Percentiles rank a stretch among this genome's conserved stretches.
Conservation (phyloP, 2,113 vertebrate genomes). For the Terrapene triunguis region DNA sequence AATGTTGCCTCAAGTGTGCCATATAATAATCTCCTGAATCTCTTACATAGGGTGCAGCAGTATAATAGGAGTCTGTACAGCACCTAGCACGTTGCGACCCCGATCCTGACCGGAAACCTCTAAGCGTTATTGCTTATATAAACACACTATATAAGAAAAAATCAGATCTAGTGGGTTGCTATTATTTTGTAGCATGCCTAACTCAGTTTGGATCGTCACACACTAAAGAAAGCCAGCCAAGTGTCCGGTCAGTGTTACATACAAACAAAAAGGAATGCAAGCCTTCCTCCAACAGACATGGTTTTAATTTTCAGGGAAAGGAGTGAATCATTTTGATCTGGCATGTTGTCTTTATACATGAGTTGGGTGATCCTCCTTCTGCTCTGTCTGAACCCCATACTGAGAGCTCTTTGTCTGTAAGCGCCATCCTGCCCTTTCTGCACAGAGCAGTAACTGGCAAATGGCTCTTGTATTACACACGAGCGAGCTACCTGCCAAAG, state of each 20-base stretch:
- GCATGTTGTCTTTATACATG: slow-evolving; percentile 11
- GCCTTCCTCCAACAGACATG: neutral
- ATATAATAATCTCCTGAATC: neutral
- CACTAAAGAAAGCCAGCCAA: neutral
- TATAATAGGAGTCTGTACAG: neutral
- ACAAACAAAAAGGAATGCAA: slow-evolving; percentile 52
- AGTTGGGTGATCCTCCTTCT: neutral
- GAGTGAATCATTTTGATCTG: slow-evolving; percentile 41
- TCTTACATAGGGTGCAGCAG: neutral
- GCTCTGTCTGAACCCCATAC: slow-evolving; percentile 5
- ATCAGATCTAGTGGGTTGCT: slow-evolving; percentile 19
- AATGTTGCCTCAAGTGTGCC: neutral
- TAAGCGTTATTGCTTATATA: neutral
- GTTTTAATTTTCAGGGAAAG: slow-evolving; percentile 29
- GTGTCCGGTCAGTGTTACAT: slow-evolving; percentile 66
- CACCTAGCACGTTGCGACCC: neutral
- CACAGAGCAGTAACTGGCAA: slow-evolving; percentile 26
- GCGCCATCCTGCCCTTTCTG: neutral
- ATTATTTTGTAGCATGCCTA: slow-evolving; percentile 32
- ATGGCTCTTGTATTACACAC: slow-evolving; percentile 28
- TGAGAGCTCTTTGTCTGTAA: slow-evolving; percentile 49
- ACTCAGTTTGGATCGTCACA: neutral
- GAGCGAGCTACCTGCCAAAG: slow-evolving; percentile 56
- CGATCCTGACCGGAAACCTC: neutral
- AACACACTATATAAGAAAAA: neutral